phyloP scores from a whole-genome alignment of 2,888 invertebrate species.

The Atherix ibis region DNA sequence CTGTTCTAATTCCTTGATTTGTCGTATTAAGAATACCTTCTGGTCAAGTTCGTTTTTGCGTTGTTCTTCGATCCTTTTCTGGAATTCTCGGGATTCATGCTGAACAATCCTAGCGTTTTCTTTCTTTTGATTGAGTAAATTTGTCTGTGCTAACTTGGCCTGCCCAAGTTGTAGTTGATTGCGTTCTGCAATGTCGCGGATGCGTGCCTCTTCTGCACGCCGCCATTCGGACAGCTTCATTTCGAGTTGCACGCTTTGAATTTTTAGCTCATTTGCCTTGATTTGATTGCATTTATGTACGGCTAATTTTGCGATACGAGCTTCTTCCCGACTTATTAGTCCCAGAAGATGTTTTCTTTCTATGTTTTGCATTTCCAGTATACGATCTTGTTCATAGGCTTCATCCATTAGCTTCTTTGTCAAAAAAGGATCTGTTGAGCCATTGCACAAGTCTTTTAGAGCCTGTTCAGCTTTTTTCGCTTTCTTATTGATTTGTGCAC shows the following conservation, averaged over 20 bases:
- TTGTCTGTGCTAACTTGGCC: neutral
- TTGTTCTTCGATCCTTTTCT: conserved; percentile 1
- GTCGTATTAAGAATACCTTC: conserved; percentile 9
- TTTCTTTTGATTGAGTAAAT: conserved; percentile 3
- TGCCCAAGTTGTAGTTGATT: conserved; percentile 3
- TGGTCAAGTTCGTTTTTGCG: conserved; percentile 7
- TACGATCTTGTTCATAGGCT: conserved; percentile 34
- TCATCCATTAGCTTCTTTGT: conserved; percentile 34
- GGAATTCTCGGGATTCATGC: conserved; percentile 5
- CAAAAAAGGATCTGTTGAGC: conserved; percentile 32
- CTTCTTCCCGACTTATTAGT: conserved; percentile 42
- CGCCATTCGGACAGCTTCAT: conserved; percentile 38
- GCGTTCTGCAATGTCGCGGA: conserved; percentile 4
- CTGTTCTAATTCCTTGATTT: conserved; percentile 9
- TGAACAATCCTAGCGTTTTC: conserved; percentile 5
- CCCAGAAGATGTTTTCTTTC: conserved; percentile 43
- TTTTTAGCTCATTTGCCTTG: conserved; percentile 26
- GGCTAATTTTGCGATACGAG: conserved; percentile 40
- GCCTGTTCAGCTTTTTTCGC: conserved; percentile 37
- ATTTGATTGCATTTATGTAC: conserved; percentile 32
- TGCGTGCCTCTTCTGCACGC: conserved; percentile 25
- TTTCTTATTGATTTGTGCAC: conserved; percentile 34
- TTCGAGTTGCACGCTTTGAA: conserved; percentile 35
- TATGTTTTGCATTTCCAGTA: conserved; percentile 36
- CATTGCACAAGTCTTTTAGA: conserved; percentile 35